Conservation (phyloP, 2,888 invertebrate genomes). For the Galerucella nymphaeae region DNA sequence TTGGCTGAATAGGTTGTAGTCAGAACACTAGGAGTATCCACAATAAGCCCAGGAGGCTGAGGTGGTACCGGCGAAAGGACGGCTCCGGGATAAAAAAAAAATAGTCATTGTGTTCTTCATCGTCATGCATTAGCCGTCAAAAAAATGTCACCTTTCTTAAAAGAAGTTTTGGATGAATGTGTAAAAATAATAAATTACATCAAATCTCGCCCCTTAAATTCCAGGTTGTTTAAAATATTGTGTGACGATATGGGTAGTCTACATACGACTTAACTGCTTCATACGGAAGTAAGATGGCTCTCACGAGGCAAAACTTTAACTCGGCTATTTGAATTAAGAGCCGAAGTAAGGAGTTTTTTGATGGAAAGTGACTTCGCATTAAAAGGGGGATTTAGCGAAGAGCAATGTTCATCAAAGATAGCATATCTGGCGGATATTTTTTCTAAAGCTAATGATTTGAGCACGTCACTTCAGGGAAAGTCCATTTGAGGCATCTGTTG, state of each 20-base stretch:
- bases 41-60: too few species aligned
- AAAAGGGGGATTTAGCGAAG: conserved; percentile 1
- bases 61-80: too few species aligned
- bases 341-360: neutral
- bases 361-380: neutral
- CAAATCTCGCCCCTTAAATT: conserved; percentile 7
- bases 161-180: neutral
- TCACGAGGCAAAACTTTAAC: neutral
- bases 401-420: conserved; percentile 7
- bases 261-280: neutral
- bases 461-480: too few species aligned
- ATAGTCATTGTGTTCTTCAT: too few species aligned
- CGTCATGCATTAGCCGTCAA: neutral
- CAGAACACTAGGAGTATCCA: too few species aligned
- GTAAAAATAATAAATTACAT: conserved; percentile 10
- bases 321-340: neutral
- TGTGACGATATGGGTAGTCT: conserved; percentile 6
- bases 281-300: neutral
- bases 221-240: conserved; percentile 6
- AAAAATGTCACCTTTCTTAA: neutral
- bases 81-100: too few species aligned
- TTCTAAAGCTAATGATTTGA: too few species aligned
- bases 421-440: too few species aligned
- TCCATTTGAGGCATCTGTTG: too few species aligned
- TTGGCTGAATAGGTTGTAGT: too few species aligned